Evolutionary conservation across 2,113 vertebrate species (phyloP).

Genomic region (Mormyrus lacerda): DNA sequence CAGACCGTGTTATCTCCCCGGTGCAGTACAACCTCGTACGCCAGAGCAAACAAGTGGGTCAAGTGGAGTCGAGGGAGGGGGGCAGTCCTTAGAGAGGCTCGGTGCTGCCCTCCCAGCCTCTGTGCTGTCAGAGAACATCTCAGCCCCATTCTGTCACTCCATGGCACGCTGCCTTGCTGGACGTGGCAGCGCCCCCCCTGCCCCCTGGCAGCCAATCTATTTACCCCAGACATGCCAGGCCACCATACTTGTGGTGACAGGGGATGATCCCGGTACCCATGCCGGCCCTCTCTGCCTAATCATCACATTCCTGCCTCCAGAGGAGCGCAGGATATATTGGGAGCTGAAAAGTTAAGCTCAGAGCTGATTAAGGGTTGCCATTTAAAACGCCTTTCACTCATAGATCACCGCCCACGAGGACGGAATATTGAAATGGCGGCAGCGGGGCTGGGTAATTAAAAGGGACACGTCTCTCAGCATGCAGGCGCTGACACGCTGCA

Average conservation of each 20-base stretch:
- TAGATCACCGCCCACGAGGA: background rate
- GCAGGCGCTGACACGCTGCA: background rate
- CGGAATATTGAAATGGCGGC: background rate
- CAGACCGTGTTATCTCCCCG: background rate
- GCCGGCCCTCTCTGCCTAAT: background rate
- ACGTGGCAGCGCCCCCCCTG: conserved; percentile 12
- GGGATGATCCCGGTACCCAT: background rate
- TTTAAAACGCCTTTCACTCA: background rate
- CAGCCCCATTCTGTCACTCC: conserved; percentile 27
- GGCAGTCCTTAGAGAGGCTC: conserved; percentile 7
- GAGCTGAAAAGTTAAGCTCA: background rate
- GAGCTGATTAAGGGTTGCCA: background rate
- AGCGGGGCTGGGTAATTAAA: background rate
- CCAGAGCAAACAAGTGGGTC: conserved; percentile 10
- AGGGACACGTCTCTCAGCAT: background rate
- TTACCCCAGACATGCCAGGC: background rate
- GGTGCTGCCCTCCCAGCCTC: background rate
- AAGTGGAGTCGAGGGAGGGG: background rate
- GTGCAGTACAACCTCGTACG: conserved; percentile 12
- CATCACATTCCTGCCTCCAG: background rate
- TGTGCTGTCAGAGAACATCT: conserved; percentile 22
- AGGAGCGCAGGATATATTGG: background rate
- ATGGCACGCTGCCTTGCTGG: background rate
- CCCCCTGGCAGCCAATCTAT: conserved; percentile 16
- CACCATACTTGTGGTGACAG: background rate